Conservation (phyloP, 2,113 vertebrate genomes). For the Fregetta grallaria region DNA sequence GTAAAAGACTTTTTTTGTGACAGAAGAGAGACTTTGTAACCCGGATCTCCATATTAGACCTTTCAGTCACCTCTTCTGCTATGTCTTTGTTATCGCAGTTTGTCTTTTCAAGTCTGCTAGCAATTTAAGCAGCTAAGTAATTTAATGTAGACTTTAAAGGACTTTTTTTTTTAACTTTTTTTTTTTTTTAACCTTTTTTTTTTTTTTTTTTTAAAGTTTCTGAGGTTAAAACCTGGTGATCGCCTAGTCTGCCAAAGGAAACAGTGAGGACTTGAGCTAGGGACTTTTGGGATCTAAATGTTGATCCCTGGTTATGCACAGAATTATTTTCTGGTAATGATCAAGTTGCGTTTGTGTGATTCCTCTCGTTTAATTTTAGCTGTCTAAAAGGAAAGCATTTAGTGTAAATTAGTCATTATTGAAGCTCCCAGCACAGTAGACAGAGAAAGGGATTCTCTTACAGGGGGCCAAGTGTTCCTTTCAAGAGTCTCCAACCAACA, state of each 20-base stretch:
- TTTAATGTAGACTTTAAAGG: neutral
- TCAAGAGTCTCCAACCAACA: accelerated
- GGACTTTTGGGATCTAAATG: neutral
- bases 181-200: too few relatives aligned
- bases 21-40: neutral
- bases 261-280: neutral
- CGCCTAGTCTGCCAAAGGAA: neutral
- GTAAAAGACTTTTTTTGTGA: neutral
- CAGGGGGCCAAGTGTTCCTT: neutral
- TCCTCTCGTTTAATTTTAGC: neutral
- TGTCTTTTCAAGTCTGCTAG: neutral
- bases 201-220: neutral
- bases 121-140: neutral
- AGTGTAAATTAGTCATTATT: neutral
- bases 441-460: neutral
- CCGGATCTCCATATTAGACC: neutral
- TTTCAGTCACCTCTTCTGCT: neutral
- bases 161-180: too few relatives aligned
- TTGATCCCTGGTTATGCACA: neutral
- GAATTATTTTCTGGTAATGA: neutral
- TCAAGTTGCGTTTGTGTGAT: neutral
- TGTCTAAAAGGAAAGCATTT: neutral
- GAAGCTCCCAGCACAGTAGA: neutral
- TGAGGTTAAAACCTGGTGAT: neutral
- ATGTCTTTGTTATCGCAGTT: neutral